phyloP scores from a whole-genome alignment of 2,113 vertebrate genomes.

The Saccopteryx bilineata region DNA sequence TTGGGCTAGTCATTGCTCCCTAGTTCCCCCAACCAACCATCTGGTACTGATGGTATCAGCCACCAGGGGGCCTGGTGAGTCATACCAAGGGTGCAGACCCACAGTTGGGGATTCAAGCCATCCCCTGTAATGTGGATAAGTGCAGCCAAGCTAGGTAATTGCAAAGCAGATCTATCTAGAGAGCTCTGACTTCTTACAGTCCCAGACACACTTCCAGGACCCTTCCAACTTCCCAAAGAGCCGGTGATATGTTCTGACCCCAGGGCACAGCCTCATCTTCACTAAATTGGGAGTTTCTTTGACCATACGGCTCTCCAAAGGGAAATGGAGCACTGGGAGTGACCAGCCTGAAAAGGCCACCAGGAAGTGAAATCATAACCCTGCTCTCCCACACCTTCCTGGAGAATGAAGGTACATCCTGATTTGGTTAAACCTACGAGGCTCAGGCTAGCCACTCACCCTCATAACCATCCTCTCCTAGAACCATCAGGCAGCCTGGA shows the following conservation, averaged over 20 bases:
- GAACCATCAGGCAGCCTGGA: background rate
- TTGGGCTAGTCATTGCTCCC: background rate
- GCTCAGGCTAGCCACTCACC: background rate
- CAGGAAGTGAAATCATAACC: background rate
- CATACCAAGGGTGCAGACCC: background rate
- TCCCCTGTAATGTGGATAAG: background rate
- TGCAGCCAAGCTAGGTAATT: background rate
- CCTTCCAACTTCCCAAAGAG: background rate
- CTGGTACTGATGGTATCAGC: background rate
- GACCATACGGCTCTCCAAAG: background rate
- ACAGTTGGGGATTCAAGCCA: background rate
- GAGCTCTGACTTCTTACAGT: background rate
- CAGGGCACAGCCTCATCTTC: background rate
- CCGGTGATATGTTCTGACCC: background rate
- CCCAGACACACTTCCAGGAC: background rate
- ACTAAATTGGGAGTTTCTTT: background rate
- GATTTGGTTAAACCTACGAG: background rate
- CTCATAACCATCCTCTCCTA: background rate
- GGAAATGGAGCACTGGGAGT: background rate
- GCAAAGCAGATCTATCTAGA: background rate
- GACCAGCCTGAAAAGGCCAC: background rate
- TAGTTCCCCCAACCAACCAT: background rate
- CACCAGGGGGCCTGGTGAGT: conserved; percentile 70
- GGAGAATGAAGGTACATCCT: background rate
- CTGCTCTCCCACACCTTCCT: background rate